Evolutionary conservation across 2,888 invertebrate genomes (phyloP).

Genomic region (Molanna angustata): DNA sequence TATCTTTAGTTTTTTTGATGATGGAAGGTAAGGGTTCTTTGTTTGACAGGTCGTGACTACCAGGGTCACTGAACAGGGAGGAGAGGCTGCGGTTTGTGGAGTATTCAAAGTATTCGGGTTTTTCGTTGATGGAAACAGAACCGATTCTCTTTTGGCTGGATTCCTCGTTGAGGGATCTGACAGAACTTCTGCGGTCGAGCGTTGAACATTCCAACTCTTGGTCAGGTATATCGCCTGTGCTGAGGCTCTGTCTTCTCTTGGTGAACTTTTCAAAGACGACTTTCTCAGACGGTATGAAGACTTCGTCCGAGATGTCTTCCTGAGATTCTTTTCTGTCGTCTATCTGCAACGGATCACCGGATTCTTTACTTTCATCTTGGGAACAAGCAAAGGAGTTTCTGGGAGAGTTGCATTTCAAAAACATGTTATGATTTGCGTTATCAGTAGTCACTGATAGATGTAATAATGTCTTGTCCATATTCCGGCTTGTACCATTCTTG

Average conservation of each 20-base stretch:
- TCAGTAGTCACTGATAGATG: too few relatives aligned
- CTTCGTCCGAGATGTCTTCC: slow-evolving; percentile 23
- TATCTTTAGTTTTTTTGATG: slow-evolving; percentile 34
- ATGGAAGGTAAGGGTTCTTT: slow-evolving; percentile 27
- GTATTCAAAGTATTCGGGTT: slow-evolving; percentile 34
- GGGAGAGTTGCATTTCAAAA: slow-evolving; percentile 28
- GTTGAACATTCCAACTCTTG: slow-evolving; percentile 4
- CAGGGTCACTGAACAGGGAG: not conserved
- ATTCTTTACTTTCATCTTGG: not conserved
- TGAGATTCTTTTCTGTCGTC: not conserved
- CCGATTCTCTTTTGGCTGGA: slow-evolving; percentile 17
- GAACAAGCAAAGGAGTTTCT: slow-evolving; percentile 18
- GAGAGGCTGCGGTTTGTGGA: slow-evolving; percentile 9
- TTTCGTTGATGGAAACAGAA: slow-evolving; percentile 34
- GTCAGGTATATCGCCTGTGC: slow-evolving; percentile 25
- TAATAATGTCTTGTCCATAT: not conserved
- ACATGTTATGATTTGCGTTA: too few relatives aligned
- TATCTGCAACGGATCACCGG: not conserved
- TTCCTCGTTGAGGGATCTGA: slow-evolving; percentile 3
- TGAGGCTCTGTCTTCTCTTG: slow-evolving; percentile 21
- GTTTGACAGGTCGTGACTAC: slow-evolving; percentile 11
- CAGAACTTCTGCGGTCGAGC: slow-evolving; percentile 18
- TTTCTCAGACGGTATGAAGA: slow-evolving; percentile 13
- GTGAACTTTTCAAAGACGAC: not conserved
- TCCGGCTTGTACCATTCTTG: not conserved